phyloP scores from a whole-genome alignment of 1,140 invertebrate species.

The Cyrtorhinus lividipennis region DNA sequence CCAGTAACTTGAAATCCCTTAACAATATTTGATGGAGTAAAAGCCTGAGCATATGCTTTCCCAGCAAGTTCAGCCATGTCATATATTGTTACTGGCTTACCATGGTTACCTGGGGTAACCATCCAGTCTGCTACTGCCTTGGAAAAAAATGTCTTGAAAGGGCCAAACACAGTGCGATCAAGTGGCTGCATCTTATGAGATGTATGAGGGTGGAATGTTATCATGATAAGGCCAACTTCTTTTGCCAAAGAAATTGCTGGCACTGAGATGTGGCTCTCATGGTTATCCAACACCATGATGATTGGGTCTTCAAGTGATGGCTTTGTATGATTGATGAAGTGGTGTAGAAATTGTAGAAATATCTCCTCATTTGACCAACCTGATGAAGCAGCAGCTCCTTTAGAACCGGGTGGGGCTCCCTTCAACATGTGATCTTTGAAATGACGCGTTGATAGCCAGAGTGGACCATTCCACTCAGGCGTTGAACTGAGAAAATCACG shows the following conservation, averaged over 20 bases:
- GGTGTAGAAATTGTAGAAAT: constrained; percentile 23
- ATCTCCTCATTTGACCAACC: constrained; percentile 30
- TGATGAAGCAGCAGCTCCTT: constrained; percentile 26
- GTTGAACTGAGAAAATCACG: too few species aligned
- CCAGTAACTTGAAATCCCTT: not conserved
- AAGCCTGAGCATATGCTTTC: constrained; percentile 13
- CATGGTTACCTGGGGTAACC: constrained; percentile 17
- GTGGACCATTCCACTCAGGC: too few species aligned
- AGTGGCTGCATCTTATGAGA: constrained; percentile 30
- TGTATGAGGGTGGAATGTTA: constrained; percentile 24
- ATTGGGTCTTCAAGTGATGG: constrained; percentile 26
- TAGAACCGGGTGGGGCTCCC: constrained; percentile 25
- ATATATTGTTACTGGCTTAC: constrained; percentile 19
- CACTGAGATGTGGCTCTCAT: constrained; percentile 28
- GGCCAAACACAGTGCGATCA: constrained; percentile 23
- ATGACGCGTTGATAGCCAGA: too few species aligned
- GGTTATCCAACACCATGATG: constrained; percentile 31
- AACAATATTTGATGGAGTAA: constrained; percentile 6
- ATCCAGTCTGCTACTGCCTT: constrained; percentile 13
- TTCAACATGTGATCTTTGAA: too few species aligned
- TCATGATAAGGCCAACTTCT: constrained; percentile 24
- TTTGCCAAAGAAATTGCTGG: constrained; percentile 23
- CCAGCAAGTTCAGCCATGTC: constrained; percentile 16
- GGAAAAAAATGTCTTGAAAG: constrained; percentile 21
- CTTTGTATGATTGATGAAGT: constrained; percentile 24